phyloP scores from a whole-genome alignment of 2,797 vertebrate genomes.

The Eulemur rubriventer region DNA sequence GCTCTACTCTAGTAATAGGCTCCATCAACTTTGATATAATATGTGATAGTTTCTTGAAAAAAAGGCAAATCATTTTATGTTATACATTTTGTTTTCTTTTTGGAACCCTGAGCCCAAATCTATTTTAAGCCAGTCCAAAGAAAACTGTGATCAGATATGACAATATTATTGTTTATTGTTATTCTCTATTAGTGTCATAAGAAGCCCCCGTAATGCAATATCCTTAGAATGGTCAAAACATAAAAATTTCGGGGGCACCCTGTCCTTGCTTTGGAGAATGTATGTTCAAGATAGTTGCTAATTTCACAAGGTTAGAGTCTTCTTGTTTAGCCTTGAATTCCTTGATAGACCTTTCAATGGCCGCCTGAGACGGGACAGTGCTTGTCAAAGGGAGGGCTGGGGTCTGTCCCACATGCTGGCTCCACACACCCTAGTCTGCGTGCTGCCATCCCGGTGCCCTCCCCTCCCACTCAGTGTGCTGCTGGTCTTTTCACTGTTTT shows the following conservation, averaged over 20 bases:
- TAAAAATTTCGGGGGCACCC: background rate
- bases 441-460: background rate
- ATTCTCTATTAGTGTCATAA: background rate
- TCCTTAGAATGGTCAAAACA: background rate
- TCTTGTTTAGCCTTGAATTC: background rate
- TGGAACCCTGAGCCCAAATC: background rate
- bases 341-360: background rate
- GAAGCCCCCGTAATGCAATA: background rate
- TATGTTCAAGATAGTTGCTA: background rate
- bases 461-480: background rate
- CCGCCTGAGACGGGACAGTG: background rate
- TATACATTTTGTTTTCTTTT: background rate
- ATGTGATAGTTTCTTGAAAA: background rate
- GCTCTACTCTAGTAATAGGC: background rate
- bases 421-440: fast-evolving
- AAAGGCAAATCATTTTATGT: background rate
- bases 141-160: constrained; percentile 8
- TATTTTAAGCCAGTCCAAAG: background rate
- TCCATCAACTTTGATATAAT: background rate
- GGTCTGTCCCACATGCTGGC: background rate
- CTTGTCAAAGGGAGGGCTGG: background rate
- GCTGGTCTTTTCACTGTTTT: background rate
- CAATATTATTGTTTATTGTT: background rate
- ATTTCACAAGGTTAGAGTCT: background rate
- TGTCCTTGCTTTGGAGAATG: background rate